phyloP scores from a whole-genome alignment of 2,888 invertebrate genomes.

The Oxycera nigricornis region DNA sequence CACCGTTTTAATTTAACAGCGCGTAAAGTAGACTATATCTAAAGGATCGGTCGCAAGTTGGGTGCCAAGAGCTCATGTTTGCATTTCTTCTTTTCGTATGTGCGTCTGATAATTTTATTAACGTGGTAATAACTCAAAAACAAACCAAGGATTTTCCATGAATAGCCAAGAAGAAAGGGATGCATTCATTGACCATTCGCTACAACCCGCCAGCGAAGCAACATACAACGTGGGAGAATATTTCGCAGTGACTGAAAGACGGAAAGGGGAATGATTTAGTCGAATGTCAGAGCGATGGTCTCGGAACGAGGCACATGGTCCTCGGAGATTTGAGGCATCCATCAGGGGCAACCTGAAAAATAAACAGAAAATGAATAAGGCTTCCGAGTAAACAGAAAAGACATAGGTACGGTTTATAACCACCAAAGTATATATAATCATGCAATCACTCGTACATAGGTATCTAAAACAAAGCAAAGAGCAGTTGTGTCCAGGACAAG shows the following conservation, averaged over 20 bases:
- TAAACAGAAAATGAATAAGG: conserved; percentile 39
- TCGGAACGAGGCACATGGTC: neutral
- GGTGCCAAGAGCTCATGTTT: conserved; percentile 31
- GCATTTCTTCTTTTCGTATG: conserved; percentile 40
- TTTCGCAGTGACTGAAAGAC: neutral
- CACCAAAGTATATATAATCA: conserved; percentile 7
- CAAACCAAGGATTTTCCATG: conserved; percentile 44
- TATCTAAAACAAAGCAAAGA: conserved; percentile 11
- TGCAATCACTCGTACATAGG: neutral
- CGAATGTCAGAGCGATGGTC: neutral
- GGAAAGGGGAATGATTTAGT: conserved; percentile 21
- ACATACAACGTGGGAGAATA: conserved; percentile 19
- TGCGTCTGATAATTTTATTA: conserved; percentile 48
- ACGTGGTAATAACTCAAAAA: conserved; percentile 48
- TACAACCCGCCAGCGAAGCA: neutral
- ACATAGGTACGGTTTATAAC: conserved; percentile 21
- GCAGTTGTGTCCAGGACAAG: conserved; percentile 38
- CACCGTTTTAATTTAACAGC: neutral
- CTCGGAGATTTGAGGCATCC: conserved; percentile 36
- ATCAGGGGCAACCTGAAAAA: conserved; percentile 40
- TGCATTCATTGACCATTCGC: conserved; percentile 6
- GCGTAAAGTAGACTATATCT: neutral
- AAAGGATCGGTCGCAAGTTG: neutral
- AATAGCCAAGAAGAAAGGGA: conserved; percentile 21
- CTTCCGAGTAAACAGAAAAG: conserved; percentile 31